phyloP scores from a whole-genome alignment of 2,797 vertebrate genomes.

The Tauraco hartlaubi region DNA sequence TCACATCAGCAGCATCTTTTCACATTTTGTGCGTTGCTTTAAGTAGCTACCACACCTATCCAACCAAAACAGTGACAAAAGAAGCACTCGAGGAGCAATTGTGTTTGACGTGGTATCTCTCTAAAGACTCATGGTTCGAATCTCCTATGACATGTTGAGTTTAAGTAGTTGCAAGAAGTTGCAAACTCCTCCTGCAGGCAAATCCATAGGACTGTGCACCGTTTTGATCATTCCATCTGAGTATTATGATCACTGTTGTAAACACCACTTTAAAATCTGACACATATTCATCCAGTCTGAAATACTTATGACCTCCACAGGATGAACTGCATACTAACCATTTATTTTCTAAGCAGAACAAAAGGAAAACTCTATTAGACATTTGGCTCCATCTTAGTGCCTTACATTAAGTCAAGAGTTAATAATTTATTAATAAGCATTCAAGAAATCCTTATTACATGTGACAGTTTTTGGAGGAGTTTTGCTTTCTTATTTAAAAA shows the following conservation, averaged over 20 bases:
- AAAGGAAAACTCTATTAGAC: not conserved
- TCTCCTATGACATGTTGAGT: not conserved
- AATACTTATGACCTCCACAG: not conserved
- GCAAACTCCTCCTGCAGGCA: not conserved
- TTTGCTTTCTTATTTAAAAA: slow-evolving; percentile 41
- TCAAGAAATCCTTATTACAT: not conserved
- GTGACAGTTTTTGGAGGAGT: not conserved
- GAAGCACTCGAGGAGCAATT: not conserved
- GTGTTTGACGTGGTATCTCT: not conserved
- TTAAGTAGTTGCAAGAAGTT: slow-evolving; percentile 17
- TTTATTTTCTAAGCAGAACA: not conserved
- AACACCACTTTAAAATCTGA: not conserved
- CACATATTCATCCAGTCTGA: not conserved
- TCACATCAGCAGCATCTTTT: not conserved
- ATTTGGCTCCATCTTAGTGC: not conserved
- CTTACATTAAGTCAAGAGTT: not conserved
- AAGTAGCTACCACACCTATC: not conserved
- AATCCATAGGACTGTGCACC: not conserved
- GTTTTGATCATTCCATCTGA: not conserved
- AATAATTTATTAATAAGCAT: slow-evolving; percentile 42
- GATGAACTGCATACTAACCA: not conserved
- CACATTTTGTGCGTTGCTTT: not conserved
- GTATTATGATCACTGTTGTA: not conserved
- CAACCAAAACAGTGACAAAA: not conserved
- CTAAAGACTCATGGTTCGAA: not conserved